Base-by-base conservation (phyloP, 2,888 invertebrate species). In the Stenoptilia bipunctidactyla region DNA sequence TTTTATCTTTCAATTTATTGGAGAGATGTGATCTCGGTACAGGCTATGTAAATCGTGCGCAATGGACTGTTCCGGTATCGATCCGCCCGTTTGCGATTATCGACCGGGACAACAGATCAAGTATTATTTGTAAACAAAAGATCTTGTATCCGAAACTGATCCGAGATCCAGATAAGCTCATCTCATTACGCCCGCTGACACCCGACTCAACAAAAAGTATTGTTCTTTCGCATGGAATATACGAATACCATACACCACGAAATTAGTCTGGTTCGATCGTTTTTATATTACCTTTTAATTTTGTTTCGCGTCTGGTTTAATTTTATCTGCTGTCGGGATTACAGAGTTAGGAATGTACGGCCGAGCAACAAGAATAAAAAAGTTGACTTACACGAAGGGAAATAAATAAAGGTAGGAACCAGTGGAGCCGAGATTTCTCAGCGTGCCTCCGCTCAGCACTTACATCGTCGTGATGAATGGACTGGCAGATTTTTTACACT, bases 291-390 rank as follows among this genome's bases (percentile, higher is more conserved):
- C 74, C 68, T 80, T 82, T 82, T 82, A 77, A 80, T 82, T 82
- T 83, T 80, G 71, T 82, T 83, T 76, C 72, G 72, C 75, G 83
- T 83, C 83, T 83, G 80, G 77, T 76, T 80, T 80, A 82, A 83
- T 80, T 82, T 83, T 80, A 80, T 80, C 79, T 69, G 71, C 73
- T 74, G 80, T 75, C 74, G 71, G 73, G 80, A 80, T 82, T 80
- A 80, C 82, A 69, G 73, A 72, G 79, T 77, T 75, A 79, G 83
- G 83, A 83, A 83, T 83, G 80, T 77, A 75, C 70, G 74, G 67
- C 72, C 71, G 58, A 52, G 57, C 51, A 42, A 58, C 66, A 75
- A 80, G 71, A 75, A 76, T 56, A 66, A 82, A 80, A 77, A 79
- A 74, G 64, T 58, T 55, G 57, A 54, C 70, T 68, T 68, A 73